Conservation (phyloP, 2,797 vertebrate genomes). For the Cossypha polioptera region DNA sequence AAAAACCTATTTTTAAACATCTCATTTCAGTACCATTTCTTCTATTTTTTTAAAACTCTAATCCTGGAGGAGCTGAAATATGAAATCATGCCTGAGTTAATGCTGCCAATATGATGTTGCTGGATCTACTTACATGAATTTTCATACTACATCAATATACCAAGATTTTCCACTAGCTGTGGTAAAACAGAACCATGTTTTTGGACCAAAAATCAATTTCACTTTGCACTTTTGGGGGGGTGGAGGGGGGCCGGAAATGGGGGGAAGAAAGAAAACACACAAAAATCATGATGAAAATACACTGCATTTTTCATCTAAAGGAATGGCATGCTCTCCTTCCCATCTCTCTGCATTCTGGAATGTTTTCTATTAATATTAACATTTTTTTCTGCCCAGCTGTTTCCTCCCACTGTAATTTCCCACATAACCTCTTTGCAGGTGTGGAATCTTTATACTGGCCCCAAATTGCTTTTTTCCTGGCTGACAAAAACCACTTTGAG, state of each 20-base stretch:
- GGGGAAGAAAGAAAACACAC: not conserved
- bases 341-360: not conserved
- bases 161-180: not conserved
- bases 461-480: conserved; percentile 13
- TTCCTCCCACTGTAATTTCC: conserved; percentile 16
- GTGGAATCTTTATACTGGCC: not conserved
- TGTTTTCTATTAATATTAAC: not conserved
- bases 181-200: not conserved
- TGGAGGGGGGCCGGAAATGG: too few species aligned
- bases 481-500: not conserved
- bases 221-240: not conserved
- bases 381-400: not conserved
- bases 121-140: conserved; percentile 10
- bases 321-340: not conserved
- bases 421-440: conserved; percentile 4
- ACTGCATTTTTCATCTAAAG: not conserved
- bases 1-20: not conserved
- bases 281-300: not conserved
- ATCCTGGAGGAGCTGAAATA: not conserved
- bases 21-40: not conserved
- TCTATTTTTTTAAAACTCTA: not conserved
- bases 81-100: not conserved
- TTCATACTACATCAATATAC: not conserved
- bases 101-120: not conserved
- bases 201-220: not conserved